Percentiles rank a stretch among this genome's conserved stretches.
phyloP scores from a whole-genome alignment of 1,140 invertebrate species.

The Lanistes nyassanus region DNA sequence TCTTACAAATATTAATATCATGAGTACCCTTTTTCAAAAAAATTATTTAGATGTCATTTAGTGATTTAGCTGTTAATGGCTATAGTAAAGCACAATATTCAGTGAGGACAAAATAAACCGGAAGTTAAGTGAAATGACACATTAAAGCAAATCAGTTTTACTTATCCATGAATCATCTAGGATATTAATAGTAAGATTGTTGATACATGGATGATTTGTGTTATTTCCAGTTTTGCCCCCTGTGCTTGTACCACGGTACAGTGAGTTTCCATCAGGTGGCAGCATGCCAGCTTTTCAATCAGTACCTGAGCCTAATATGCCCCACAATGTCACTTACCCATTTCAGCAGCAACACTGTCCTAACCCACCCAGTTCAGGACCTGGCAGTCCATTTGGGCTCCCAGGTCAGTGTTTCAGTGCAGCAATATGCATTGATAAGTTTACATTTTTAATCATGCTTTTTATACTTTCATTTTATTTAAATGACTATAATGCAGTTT shows the following conservation, averaged over 20 bases:
- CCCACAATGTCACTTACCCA: constrained; percentile 88
- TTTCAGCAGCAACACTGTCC: constrained; percentile 58
- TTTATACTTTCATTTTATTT: constrained; percentile 13
- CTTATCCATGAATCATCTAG: too few relatives aligned
- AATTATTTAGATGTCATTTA: too few relatives aligned
- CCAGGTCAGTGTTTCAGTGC: constrained; percentile 64
- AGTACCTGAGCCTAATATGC: constrained; percentile 89
- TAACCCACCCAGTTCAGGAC: constrained; percentile 59
- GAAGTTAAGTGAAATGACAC: too few relatives aligned
- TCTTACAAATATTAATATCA: too few relatives aligned
- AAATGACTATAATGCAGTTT: too few relatives aligned
- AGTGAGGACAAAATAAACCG: too few relatives aligned
- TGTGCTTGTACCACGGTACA: constrained; percentile 93
- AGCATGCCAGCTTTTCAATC: constrained; percentile 80
- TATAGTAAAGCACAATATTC: too few relatives aligned
- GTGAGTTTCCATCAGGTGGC: constrained; percentile 89
- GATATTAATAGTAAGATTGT: too few relatives aligned
- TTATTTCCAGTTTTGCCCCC: constrained; percentile 84
- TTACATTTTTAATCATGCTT: constrained; percentile 15
- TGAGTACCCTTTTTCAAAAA: too few relatives aligned
- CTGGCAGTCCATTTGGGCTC: constrained; percentile 76
- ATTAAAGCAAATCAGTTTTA: too few relatives aligned
- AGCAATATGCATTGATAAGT: background rate
- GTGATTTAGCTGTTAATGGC: too few relatives aligned
- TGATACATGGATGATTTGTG: too few relatives aligned